phyloP scores from a whole-genome alignment of 2,797 vertebrate genomes.

The Astyanax mexicanus region DNA sequence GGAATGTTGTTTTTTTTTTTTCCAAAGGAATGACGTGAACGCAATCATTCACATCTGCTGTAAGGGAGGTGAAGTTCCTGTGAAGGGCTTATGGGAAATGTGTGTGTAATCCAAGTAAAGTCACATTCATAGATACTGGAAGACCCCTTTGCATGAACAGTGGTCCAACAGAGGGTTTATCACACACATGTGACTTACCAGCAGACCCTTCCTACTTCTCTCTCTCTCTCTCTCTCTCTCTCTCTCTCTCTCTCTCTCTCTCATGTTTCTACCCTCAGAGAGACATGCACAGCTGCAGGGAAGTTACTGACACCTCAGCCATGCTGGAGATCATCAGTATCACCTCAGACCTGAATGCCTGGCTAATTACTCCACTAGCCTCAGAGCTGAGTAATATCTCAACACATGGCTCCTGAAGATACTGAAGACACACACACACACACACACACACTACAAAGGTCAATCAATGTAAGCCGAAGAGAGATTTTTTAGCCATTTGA shows the following conservation, averaged over 20 bases:
- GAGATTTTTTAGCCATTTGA: too few relatives aligned
- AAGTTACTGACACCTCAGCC: not conserved
- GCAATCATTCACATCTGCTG: constrained; percentile 17
- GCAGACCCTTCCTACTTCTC: not conserved
- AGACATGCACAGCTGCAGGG: constrained; percentile 6
- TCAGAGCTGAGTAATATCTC: not conserved
- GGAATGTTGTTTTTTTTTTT: not conserved
- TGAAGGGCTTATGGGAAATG: constrained; percentile 19
- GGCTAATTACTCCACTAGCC: not conserved
- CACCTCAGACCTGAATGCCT: not conserved
- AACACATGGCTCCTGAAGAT: not conserved
- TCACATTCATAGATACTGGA: not conserved
- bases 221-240: not conserved
- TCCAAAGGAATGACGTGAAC: constrained; percentile 3
- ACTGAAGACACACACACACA: not conserved
- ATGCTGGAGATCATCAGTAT: not conserved
- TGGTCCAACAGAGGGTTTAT: not conserved
- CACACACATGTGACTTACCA: not conserved
- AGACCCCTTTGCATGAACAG: not conserved
- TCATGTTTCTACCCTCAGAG: not conserved
- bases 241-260: not conserved
- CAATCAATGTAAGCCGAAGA: not conserved
- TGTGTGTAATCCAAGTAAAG: not conserved
- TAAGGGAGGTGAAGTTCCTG: constrained; percentile 1
- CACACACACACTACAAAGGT: not conserved